Base-by-base conservation (phyloP, 2,113 vertebrate genomes). In the Tricholaema leucomelas region DNA sequence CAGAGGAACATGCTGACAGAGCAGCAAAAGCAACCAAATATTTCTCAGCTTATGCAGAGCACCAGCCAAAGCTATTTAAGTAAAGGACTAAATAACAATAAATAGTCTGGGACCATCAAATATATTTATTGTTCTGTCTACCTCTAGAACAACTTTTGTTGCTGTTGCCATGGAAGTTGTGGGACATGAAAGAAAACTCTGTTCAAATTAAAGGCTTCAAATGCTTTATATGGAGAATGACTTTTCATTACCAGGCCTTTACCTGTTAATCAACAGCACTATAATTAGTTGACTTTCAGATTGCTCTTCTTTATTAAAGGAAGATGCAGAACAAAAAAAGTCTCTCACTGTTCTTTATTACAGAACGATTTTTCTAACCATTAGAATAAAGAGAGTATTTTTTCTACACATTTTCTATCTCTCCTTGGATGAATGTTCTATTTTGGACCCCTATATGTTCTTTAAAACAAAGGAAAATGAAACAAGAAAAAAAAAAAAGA, bases 201-300 rank as follows among this genome's bases (percentile, higher is more conserved):
- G 5, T 44, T 91, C 77, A 75, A 92, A 81, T 92, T 71, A 85
- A 80, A 72, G 27, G 19, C 66, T 84, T 90, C 6, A 7, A 90
- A 72, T 18, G 5, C 8, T 21, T 71, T 71, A 58, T 15, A 91
- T 25, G 25, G 38, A 67, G 58, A 58, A 83, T 23, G 48, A 75
- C 60, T 90, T 92, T 85, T 77, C 88, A 89, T 91, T 94, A 92
- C 52, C 54, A 79, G 54, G 14, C n/a, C 55, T 90, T 81, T 69
- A 90, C 72, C 55, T 91, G 54, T 76, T 94, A 91, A 63, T 85
- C 66, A 94, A 42, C 66, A 82, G 36, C 40, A 40, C 59, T 38
- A 21, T 15, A 31, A 84, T 80, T 75, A 82, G 21, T 55, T 66
- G 30, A 20, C 40, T 85, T 93, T 46, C 30, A 85, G 40, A 69